These are phyloP conservation scores for Phaedon cochleariae DNA, from an alignment of 2,888 invertebrate genomes.

Conservation along the genomic window DNA sequence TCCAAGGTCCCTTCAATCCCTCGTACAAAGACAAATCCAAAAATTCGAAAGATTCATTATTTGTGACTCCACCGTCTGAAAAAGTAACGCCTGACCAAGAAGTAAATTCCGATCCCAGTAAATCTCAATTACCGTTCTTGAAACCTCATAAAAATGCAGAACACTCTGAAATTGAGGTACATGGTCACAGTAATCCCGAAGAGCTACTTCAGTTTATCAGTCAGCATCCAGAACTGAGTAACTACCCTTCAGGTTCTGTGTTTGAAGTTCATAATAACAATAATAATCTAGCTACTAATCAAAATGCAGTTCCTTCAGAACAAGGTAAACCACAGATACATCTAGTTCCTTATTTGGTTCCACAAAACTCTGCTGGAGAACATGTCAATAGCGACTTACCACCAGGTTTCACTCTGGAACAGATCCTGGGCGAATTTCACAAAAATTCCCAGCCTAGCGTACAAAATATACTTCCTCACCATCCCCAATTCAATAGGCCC, in stretches of 20 bases:
- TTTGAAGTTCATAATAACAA: constrained; percentile 56
- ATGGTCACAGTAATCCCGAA: constrained; percentile 55
- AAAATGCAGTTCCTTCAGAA: constrained; percentile 15
- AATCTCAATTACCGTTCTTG: constrained; percentile 22
- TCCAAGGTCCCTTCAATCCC: constrained; percentile 62
- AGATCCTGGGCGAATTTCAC: constrained; percentile 58
- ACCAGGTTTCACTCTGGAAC: constrained; percentile 54
- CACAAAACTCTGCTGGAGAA: constrained; percentile 34
- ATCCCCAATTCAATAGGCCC: constrained; percentile 44
- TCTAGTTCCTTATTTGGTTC: constrained; percentile 48
- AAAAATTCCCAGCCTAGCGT: constrained; percentile 47
- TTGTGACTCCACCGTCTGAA: constrained; percentile 46
- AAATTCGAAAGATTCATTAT: constrained; percentile 40
- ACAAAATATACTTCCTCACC: constrained; percentile 29
- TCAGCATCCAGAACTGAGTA: constrained; percentile 59
- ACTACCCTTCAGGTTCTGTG: constrained; percentile 60
- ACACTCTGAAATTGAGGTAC: constrained; percentile 47
- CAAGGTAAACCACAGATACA: constrained; percentile 38
- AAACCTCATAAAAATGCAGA: constrained; percentile 28
- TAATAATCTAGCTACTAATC: background rate
- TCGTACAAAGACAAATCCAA: constrained; percentile 41
- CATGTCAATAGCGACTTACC: constrained; percentile 44
- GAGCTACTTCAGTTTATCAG: constrained; percentile 59
- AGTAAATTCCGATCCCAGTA: constrained; percentile 22
- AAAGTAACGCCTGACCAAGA: background rate